Percentiles rank a stretch among this genome's conserved stretches.
Conservation (phyloP, 2,888 invertebrate genomes). For the Ceramica pisi region DNA sequence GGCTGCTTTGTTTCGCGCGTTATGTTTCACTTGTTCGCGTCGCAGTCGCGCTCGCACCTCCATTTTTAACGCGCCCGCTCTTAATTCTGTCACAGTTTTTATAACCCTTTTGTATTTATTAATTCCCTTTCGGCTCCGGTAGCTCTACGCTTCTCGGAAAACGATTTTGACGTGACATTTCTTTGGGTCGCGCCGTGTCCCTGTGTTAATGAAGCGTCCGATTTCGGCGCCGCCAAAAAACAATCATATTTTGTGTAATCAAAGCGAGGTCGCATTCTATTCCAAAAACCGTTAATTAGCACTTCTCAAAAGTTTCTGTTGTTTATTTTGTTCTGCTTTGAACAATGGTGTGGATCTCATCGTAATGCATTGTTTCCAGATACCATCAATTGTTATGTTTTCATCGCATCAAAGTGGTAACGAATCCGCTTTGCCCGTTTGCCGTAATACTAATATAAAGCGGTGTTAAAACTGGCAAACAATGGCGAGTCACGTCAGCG, state of each 20-base stretch:
- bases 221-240: slow-evolving; percentile 85
- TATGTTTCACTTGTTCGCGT: slow-evolving; percentile 91
- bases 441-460: slow-evolving; percentile 74
- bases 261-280: slow-evolving; percentile 75
- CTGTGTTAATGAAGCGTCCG: slow-evolving; percentile 89
- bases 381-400: slow-evolving; percentile 53
- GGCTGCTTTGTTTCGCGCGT: slow-evolving; percentile 91
- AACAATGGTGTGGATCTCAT: slow-evolving; percentile 34
- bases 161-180: slow-evolving; percentile 89
- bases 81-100: slow-evolving; percentile 91
- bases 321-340: slow-evolving; percentile 28
- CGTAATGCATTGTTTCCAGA: slow-evolving; percentile 42
- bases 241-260: slow-evolving; percentile 77
- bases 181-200: slow-evolving; percentile 84
- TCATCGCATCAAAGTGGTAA: slow-evolving; percentile 48
- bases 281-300: slow-evolving; percentile 71
- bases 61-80: slow-evolving; percentile 88
- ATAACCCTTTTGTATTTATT: slow-evolving; percentile 90
- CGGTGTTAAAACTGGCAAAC: slow-evolving; percentile 78
- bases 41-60: slow-evolving; percentile 83
- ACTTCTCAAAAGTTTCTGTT: slow-evolving; percentile 52
- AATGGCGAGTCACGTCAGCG: slow-evolving; percentile 82
- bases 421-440: slow-evolving; percentile 46
- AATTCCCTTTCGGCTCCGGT: slow-evolving; percentile 89
- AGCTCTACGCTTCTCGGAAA: slow-evolving; percentile 90